These are phyloP conservation scores for Anser cygnoides DNA, from an alignment of 2,113 vertebrate species.

Conservation along the genomic window DNA sequence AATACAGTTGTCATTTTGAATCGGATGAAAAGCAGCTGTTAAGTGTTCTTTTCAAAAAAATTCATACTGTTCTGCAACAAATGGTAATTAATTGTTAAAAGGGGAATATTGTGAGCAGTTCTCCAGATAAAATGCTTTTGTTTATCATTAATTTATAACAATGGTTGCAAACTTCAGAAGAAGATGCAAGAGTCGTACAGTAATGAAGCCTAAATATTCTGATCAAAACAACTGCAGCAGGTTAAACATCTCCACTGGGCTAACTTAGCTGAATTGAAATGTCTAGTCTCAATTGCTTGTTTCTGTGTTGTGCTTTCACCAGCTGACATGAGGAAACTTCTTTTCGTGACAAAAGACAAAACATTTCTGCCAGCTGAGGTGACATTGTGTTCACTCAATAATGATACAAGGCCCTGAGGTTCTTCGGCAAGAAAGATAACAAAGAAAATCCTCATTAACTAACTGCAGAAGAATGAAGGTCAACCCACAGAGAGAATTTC, in stretches of 20 bases:
- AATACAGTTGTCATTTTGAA: slow-evolving; percentile 53
- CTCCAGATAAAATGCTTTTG: slow-evolving; percentile 49
- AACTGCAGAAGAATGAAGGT: slow-evolving; percentile 80
- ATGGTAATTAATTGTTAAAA: slow-evolving; percentile 57
- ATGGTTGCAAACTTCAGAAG: slow-evolving; percentile 34
- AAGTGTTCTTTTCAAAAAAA: slow-evolving; percentile 51
- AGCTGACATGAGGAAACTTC: slow-evolving; percentile 76
- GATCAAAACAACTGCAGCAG: slow-evolving; percentile 58
- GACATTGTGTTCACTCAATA: slow-evolving; percentile 81
- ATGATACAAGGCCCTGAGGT: slow-evolving; percentile 80
- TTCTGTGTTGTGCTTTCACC: slow-evolving; percentile 65
- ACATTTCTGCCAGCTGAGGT: slow-evolving; percentile 78
- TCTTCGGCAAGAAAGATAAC: slow-evolving; percentile 78
- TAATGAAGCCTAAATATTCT: slow-evolving; percentile 65
- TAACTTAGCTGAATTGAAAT: slow-evolving; percentile 72
- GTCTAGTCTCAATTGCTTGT: slow-evolving; percentile 70
- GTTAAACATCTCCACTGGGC: slow-evolving; percentile 69
- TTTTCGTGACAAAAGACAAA: slow-evolving; percentile 79
- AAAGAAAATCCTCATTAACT: slow-evolving; percentile 81
- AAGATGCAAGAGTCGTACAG: slow-evolving; percentile 7
- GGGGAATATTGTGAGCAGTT: slow-evolving; percentile 34
- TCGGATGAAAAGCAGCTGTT: slow-evolving; percentile 63
- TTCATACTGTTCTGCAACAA: slow-evolving; percentile 1
- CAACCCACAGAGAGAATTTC: slow-evolving; percentile 78
- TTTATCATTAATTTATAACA: slow-evolving; percentile 66